Percentiles rank a stretch among this genome's conserved stretches.
phyloP scores from a whole-genome alignment of 2,888 invertebrate genomes.

The Hydriomena furcata region DNA sequence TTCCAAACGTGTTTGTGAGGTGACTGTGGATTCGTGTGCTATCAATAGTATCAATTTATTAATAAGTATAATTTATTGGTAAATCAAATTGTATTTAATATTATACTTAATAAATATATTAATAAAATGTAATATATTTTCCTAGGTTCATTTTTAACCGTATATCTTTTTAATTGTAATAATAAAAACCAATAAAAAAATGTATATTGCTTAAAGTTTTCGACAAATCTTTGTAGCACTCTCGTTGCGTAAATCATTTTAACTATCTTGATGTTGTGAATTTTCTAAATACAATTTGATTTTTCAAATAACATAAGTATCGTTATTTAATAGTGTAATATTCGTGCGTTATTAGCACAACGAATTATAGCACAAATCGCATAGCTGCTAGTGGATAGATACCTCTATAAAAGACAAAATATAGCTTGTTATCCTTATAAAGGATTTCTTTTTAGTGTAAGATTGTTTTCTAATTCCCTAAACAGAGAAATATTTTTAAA shows the following conservation, averaged over 20 bases:
- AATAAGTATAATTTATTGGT: conserved; percentile 25
- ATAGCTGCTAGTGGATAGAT: conserved; percentile 66
- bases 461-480: conserved; percentile 63
- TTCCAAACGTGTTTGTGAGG: conserved; percentile 49
- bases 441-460: conserved; percentile 75
- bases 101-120: not conserved
- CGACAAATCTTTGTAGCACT: conserved; percentile 19
- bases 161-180: conserved; percentile 12
- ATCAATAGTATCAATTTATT: conserved; percentile 46
- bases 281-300: conserved; percentile 46
- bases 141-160: conserved; percentile 9
- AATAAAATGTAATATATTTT: conserved; percentile 20
- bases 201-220: conserved; percentile 23
- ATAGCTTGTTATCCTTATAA: conserved; percentile 79
- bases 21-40: conserved; percentile 57
- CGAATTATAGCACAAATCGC: conserved; percentile 64
- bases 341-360: conserved; percentile 60
- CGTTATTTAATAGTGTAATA: conserved; percentile 39
- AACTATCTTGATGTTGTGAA: conserved; percentile 27
- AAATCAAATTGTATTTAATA: conserved; percentile 29
- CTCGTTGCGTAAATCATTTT: conserved; percentile 24
- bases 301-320: conserved; percentile 35
- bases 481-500: conserved; percentile 71
- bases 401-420: conserved; percentile 76
- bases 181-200: conserved; percentile 5